Percentiles rank a stretch among this genome's conserved stretches.
Conservation (phyloP, 2,888 invertebrate genomes). For the Pecten maximus region DNA sequence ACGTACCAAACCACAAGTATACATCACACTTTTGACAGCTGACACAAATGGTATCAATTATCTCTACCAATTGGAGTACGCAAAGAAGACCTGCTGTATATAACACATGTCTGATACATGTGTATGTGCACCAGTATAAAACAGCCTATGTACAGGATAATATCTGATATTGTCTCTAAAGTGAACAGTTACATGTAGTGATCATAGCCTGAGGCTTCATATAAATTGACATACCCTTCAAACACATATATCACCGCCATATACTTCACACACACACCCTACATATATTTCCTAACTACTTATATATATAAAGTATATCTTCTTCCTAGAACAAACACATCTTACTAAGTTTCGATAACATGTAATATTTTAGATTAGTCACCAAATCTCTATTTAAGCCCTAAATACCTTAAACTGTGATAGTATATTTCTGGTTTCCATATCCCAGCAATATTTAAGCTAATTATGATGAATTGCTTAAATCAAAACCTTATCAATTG, state of each 20-base stretch:
- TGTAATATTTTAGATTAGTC: too few species aligned
- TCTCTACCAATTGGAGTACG: not conserved
- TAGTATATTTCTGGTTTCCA: too few species aligned
- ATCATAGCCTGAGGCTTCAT: not conserved
- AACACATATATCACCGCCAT: too few species aligned
- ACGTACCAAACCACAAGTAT: conserved; percentile 1
- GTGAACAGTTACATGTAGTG: not conserved
- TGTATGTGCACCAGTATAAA: not conserved
- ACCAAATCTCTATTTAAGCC: too few species aligned
- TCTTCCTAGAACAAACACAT: too few species aligned
- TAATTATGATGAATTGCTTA: too few species aligned
- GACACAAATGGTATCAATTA: not conserved
- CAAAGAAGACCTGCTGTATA: not conserved
- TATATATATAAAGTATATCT: too few species aligned
- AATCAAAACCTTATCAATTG: too few species aligned
- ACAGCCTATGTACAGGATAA: not conserved
- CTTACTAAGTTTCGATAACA: too few species aligned
- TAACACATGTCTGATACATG: not conserved
- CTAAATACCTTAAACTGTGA: too few species aligned
- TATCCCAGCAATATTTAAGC: too few species aligned
- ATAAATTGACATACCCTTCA: too few species aligned
- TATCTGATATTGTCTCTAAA: not conserved
- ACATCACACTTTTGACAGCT: conserved; percentile 15
- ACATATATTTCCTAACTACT: not conserved
- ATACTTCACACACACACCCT: not conserved